Base-by-base conservation (phyloP, 2,113 vertebrate species). In the Pachycephala philippinensis region DNA sequence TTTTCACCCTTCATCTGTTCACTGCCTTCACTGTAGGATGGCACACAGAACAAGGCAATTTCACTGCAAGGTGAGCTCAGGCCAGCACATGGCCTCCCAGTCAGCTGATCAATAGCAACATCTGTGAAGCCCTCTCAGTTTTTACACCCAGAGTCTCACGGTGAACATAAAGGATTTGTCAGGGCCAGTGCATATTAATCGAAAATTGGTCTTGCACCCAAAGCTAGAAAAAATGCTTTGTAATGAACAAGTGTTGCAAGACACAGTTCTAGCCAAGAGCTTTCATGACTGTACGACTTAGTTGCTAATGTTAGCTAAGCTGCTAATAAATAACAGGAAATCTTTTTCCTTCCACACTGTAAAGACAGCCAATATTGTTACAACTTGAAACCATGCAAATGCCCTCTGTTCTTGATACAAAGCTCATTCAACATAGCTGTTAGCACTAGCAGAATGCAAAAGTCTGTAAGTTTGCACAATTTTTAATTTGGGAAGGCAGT, bases 251-350 rank as follows among this genome's bases (percentile, higher is more conserved):
- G 20, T 33, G 37, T 52, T 78, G 56, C 69, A 84, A 91, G 50
- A 53, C 27, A 22, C 18, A 27, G 21, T 47, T 81, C 64, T 74
- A 91, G 54, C n/a, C 64, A 84, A 80, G 11, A 64, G 30, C 27
- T 76, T 54, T 72, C 57, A 45, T 40, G 31, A 61, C 50, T 42
- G 4, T 50, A 19, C 17, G 33, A 49, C 26, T 82, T 84, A 28
- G 21, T 19, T 65, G 54, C 59, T 70, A 81, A 74, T 56, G 84
- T 61, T 45, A 78, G 47, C 39, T 78, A 69, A 40, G 19, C 19
- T 84, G 68, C 64, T 53, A 81, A 91, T 52, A 77, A 19, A 87
- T 54, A 84, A 57, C 26, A 72, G 37, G 49, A 77, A 87, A 65
- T 53, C 14, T 63, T 70, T 60, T 89, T 68, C 22, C 33, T 39